These are phyloP conservation scores for Sebastes iracundus DNA, from an alignment of 2,797 vertebrate genomes.

Conservation along the genomic window DNA sequence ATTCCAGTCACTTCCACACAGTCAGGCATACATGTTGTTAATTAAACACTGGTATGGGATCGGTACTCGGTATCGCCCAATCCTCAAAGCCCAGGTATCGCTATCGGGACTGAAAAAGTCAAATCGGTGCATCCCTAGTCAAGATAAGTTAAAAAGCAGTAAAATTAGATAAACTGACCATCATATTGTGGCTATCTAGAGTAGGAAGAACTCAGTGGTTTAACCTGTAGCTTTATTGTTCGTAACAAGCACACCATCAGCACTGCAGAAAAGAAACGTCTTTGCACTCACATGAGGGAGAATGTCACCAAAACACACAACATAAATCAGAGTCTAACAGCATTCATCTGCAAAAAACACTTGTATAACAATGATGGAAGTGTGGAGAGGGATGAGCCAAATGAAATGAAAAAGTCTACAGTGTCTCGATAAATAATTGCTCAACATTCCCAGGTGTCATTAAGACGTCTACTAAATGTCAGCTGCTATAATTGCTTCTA, in stretches of 20 bases:
- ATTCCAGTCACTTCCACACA: no score
- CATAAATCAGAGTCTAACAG: not conserved
- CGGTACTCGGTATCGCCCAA: not conserved
- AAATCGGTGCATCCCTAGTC: not conserved
- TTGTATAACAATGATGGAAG: not conserved
- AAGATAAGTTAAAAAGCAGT: not conserved
- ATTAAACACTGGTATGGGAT: not conserved
- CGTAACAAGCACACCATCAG: not conserved
- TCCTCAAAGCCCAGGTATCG: not conserved
- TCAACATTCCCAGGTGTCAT: not conserved
- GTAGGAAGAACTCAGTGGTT: not conserved
- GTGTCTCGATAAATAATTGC: conserved; percentile 8
- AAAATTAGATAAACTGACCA: not conserved
- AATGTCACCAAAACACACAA: not conserved
- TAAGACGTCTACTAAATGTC: conserved; percentile 21
- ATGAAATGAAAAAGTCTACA: not conserved
- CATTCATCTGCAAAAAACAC: not conserved
- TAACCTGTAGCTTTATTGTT: not conserved
- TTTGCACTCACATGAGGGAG: not conserved
- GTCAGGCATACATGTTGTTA: rapidly evolving
- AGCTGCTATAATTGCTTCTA: conserved; percentile 7
- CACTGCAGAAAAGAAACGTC: not conserved
- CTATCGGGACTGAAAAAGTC: not conserved
- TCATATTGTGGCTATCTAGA: not conserved
- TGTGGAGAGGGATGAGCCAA: not conserved